These are phyloP conservation scores for Cyprinodon variegatus DNA, from an alignment of 2,113 vertebrate genomes.

Conservation along the genomic window DNA sequence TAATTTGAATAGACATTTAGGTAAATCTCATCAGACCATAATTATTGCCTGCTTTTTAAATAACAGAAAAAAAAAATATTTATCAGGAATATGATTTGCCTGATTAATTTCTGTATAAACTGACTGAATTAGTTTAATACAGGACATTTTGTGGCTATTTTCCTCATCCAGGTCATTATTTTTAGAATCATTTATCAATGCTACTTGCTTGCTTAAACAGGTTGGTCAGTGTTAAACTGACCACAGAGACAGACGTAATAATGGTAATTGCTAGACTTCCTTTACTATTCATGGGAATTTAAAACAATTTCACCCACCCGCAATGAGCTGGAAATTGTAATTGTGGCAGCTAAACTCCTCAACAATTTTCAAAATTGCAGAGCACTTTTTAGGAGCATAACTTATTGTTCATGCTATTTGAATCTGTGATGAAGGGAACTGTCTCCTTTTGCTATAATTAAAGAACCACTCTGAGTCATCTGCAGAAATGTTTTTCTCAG, in stretches of 20 bases:
- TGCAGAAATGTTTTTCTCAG: no score
- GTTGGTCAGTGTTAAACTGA: no score
- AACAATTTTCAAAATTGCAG: not conserved
- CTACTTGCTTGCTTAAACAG: no score
- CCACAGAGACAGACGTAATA: not conserved
- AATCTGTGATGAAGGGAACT: not conserved
- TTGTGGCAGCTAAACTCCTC: not conserved
- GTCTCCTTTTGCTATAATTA: not conserved
- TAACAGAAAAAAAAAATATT: not conserved
- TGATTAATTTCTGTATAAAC: not conserved
- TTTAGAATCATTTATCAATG: no score
- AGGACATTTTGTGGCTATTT: no score
- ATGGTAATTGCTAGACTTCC: not conserved
- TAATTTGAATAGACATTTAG: not conserved
- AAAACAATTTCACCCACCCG: not conserved
- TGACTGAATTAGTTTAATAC: not conserved
- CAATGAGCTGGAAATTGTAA: not conserved
- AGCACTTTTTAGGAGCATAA: no score
- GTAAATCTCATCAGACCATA: not conserved
- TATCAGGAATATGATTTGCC: not conserved
- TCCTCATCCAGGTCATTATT: no score
- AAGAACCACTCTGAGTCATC: not conserved
- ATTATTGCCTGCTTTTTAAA: not conserved
- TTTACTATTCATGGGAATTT: not conserved
- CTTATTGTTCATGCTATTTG: not conserved